Base-by-base conservation (phyloP, 1,140 invertebrate species). In the Meteorus sp. region DNA sequence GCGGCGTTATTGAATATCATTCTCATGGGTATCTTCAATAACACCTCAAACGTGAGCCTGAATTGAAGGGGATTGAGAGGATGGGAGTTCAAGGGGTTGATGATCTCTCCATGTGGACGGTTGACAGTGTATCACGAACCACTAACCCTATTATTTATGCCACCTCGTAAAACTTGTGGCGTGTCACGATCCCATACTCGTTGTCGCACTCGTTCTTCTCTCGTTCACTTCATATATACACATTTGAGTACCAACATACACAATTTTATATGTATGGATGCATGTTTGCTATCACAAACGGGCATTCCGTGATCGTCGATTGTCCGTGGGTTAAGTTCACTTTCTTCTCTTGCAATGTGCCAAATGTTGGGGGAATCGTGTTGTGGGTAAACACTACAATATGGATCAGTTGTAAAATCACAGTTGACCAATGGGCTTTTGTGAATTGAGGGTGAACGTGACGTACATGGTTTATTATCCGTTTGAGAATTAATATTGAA, bases 141-240 rank as follows among this genome's bases (percentile, higher is more conserved):
- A 70, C 69, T 74, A 76, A 75, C 74, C 68, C 66, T 68, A 66
- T 77, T 77, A 77, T 77, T 77, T 77, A 77, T 77, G 72, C 60
- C 65, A 66, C 66, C 69, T 74, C 75, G 72, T 77, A 76, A 77
- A 77, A 77, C 75, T 76, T 77, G 74, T 77, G 64, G 75, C 75
- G 74, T 76, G 75, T 68, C 67, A 66, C 62, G 69, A 63, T 67
- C 68, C 69, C 57, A 66, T 72, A 68, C 63, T 66, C 58, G 59
- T 43, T 35, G 51, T 27, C 22, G n/a, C 52, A 41, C 15, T 20
- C 29, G 31, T 33, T 33, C n/a, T 22, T 23, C 53, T 39, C 25
- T 47, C 41, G 20, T 57, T 23, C n/a, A 20, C 31, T 53, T 33
- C 25, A 11, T 52, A 11, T 22, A 11, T 13, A 54, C 19, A n/a